phyloP scores from a whole-genome alignment of 2,113 vertebrate genomes.

The Perccottus glenii region DNA sequence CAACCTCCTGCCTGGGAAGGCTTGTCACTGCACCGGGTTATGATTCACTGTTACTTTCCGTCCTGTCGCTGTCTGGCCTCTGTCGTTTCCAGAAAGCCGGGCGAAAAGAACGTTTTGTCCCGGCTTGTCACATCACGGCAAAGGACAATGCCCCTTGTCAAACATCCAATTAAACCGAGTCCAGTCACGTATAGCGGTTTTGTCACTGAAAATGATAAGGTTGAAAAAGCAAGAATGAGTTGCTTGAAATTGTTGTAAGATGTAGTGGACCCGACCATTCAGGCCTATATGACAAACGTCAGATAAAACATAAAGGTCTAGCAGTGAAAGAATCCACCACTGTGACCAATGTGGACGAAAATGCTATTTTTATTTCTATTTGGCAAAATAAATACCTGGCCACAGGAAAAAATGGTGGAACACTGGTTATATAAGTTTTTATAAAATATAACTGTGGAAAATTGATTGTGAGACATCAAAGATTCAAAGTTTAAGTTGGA shows the following conservation, averaged over 20 bases:
- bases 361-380: too few species aligned
- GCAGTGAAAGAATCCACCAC: too few species aligned
- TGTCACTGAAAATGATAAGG: constrained; percentile 34
- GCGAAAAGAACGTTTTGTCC: constrained; percentile 40
- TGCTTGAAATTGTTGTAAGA: not conserved
- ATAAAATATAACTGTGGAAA: too few species aligned
- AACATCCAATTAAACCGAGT: constrained; percentile 57
- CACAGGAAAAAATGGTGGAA: too few species aligned
- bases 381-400: too few species aligned
- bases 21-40: constrained; percentile 38
- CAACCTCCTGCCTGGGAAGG: constrained; percentile 27
- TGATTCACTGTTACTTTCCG: constrained; percentile 33
- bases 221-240: constrained; percentile 14
- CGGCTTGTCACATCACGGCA: constrained; percentile 41
- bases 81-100: constrained; percentile 29
- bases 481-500: too few species aligned
- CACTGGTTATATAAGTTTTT: too few species aligned
- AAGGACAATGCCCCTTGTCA: constrained; percentile 48
- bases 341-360: too few species aligned
- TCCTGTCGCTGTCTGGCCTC: constrained; percentile 17
- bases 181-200: constrained; percentile 7
- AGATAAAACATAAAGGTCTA: not conserved
- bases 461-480: too few species aligned
- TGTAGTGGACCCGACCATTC: not conserved
- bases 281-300: not conserved